Evolutionary conservation across 2,797 vertebrate genomes (phyloP).

Genomic region (Notoglanidium macrostoma): DNA sequence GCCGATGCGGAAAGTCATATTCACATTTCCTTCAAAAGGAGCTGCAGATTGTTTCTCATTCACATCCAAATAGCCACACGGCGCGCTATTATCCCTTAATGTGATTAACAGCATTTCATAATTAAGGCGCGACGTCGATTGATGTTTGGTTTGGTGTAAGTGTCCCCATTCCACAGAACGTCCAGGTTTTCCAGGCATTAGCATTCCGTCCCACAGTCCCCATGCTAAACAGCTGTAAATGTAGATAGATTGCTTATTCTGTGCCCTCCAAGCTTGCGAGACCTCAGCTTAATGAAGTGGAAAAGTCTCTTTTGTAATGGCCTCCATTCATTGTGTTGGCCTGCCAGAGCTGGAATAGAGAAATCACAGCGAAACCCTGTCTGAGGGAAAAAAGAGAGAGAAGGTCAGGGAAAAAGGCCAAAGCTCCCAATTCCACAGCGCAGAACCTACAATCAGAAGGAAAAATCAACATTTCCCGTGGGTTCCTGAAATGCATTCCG

Average conservation of each 20-base stretch:
- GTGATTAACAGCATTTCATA: conserved; percentile 18
- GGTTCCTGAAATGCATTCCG: conserved; percentile 25
- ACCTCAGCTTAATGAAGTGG: conserved; percentile 73
- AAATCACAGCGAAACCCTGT: conserved; percentile 64
- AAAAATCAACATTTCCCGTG: conserved; percentile 35
- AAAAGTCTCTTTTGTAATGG: conserved; percentile 75
- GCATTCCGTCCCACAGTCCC: conserved; percentile 35
- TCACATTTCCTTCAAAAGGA: neutral
- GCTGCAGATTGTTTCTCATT: neutral
- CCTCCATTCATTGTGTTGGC: conserved; percentile 71
- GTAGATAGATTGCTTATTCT: conserved; percentile 72
- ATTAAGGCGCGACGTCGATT: neutral
- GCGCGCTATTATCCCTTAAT: neutral
- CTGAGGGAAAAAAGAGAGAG: conserved; percentile 49
- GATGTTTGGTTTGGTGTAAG: neutral
- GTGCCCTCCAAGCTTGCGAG: conserved; percentile 70
- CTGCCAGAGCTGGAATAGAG: conserved; percentile 69
- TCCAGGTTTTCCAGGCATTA: conserved; percentile 34
- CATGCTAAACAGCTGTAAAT: conserved; percentile 58
- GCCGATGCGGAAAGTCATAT: too few species aligned
- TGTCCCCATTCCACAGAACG: neutral
- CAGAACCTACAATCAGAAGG: conserved; percentile 31
- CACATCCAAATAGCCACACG: neutral
- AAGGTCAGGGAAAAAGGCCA: conserved; percentile 51
- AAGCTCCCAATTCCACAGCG: conserved; percentile 12